Conservation (phyloP, 2,888 invertebrate species). For the Orthosia gracilis region DNA sequence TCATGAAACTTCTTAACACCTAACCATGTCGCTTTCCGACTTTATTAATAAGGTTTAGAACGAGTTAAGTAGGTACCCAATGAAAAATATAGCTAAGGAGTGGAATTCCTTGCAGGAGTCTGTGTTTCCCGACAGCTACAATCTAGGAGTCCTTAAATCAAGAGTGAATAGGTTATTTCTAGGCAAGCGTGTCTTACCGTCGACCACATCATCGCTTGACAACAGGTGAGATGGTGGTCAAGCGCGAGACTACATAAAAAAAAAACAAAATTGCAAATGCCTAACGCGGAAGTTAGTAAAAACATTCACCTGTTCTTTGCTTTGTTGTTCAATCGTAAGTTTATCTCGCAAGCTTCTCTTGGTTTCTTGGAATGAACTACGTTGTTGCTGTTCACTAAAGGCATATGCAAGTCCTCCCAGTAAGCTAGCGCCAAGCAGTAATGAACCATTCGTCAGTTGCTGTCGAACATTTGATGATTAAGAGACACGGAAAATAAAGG, state of each 20-base stretch:
- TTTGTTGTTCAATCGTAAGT: conserved; percentile 98
- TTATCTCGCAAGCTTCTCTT: conserved; percentile 97
- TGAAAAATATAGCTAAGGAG: too few relatives aligned
- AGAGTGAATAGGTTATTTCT: too few relatives aligned
- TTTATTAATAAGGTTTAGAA: background rate
- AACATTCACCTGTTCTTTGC: conserved; percentile 95
- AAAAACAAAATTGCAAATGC: background rate
- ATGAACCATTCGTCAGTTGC: conserved; percentile 94
- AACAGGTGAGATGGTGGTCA: too few relatives aligned
- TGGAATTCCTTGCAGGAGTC: too few relatives aligned
- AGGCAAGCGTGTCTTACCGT: too few relatives aligned
- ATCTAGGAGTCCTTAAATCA: too few relatives aligned
- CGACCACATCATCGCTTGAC: too few relatives aligned
- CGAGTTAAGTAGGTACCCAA: background rate
- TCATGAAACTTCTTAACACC: too few relatives aligned
- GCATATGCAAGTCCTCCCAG: conserved; percentile 92
- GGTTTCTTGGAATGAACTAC: conserved; percentile 97
- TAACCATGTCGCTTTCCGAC: background rate
- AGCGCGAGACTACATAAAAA: too few relatives aligned
- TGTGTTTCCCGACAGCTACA: too few relatives aligned
- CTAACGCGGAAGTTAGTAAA: conserved; percentile 6
- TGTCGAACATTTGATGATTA: conserved; percentile 75
- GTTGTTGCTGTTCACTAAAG: conserved; percentile 96
- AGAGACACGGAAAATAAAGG: background rate
- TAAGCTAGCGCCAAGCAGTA: conserved; percentile 94